Percentiles rank a stretch among this genome's conserved stretches.
Evolutionary conservation across 2,888 invertebrate genomes (phyloP).

Genomic region (Nudaria mundana): DNA sequence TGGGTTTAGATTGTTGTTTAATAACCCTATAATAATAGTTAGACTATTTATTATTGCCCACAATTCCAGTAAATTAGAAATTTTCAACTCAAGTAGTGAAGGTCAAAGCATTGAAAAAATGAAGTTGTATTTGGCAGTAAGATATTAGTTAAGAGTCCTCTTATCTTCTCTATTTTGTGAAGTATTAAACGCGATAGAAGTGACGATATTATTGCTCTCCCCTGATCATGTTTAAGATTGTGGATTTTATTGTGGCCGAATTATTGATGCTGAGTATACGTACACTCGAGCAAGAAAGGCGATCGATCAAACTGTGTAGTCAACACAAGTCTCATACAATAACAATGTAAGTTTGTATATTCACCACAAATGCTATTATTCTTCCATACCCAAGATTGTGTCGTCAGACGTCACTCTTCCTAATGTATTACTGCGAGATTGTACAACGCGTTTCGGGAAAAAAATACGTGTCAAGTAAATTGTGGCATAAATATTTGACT

Average conservation of each 20-base stretch:
- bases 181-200: too few relatives aligned
- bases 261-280: too few relatives aligned
- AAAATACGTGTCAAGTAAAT: neutral
- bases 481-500: neutral
- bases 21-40: too few relatives aligned
- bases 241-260: too few relatives aligned
- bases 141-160: neutral
- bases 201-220: too few relatives aligned
- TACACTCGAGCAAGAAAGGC: too few relatives aligned
- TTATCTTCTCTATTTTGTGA: too few relatives aligned
- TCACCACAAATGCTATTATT: conserved; percentile 1
- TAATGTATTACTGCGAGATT: conserved; percentile 33
- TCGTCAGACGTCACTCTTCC: conserved; percentile 40
- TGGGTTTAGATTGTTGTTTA: neutral
- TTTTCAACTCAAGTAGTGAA: neutral
- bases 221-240: too few relatives aligned
- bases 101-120: neutral
- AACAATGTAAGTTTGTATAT: conserved; percentile 1
- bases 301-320: neutral
- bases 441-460: neutral
- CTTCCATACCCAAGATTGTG: conserved; percentile 1
- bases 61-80: neutral
- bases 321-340: neutral
- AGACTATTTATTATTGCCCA: too few relatives aligned
- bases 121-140: too few relatives aligned